Evolutionary conservation across 2,888 invertebrate genomes (phyloP), one percentile per base, ranked within the genome.

Genomic region (Venustoraphidia nigricollis): DNA sequence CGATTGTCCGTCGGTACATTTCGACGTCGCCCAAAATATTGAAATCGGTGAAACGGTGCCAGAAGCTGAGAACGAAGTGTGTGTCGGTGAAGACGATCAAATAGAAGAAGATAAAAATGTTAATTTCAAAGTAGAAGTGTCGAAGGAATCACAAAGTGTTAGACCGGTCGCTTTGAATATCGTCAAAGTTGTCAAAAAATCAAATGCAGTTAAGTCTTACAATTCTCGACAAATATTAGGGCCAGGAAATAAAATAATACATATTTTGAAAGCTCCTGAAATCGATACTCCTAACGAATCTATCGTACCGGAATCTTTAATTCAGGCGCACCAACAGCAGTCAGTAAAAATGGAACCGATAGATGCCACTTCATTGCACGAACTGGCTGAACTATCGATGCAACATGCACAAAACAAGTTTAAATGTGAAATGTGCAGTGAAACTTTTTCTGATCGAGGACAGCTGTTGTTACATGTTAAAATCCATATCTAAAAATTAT

Each of bases 371-470:
- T 59, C 70, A 53, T 53, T 73, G 59, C 64, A 73, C 62, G 61
- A 73, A 65, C 56, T 71, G 59, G 66, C 73, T 56, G 60, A 77
- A 68, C 57, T 71, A 60, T 48, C 68, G 63, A 54, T 79, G 65
- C 63, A 64, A 45, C 66, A 66, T 50, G 60, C 63, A 43, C 62
- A 65, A 52, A 66, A 61, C 53, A 56, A 79, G 41, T 85, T 77
- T 66, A 81, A 79, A 55, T 89, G 89, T 62, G 87, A 87, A 64
- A 87, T 89, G 83, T 89, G 89, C 63, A 76, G 81, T 47, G 76
- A 79, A 44, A 77, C 81, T 55, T 89, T 89, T 65, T 69, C 77
- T 9, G 80, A 81, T 53, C 76, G 85, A 45, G 79, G 82, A 45
- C 83, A 84, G 54, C 65, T 83, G 41, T 66, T 88, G 52, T 72